These are phyloP conservation scores for Aspidiotus rigidus DNA, from an alignment of 2,888 invertebrate genomes.

Conservation along the genomic window DNA sequence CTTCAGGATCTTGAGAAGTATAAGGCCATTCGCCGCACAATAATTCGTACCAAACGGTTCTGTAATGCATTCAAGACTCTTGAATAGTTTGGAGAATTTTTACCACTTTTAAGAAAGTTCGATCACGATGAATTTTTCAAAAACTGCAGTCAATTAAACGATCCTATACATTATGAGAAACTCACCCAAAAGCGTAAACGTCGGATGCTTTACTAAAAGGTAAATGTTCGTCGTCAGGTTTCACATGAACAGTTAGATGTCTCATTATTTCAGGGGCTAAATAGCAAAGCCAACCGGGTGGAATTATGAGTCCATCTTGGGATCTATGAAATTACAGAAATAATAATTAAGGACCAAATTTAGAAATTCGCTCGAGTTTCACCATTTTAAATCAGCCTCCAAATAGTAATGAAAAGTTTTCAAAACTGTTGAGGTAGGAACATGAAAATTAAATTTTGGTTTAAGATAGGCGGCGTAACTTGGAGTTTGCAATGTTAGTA, in stretches of 20 bases:
- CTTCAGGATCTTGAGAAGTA: constrained; percentile 84
- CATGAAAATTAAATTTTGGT: too few relatives aligned
- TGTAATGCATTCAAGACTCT: constrained; percentile 42
- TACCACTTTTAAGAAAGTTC: background rate
- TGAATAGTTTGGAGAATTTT: background rate
- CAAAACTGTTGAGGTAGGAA: too few relatives aligned
- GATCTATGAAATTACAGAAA: constrained; percentile 43
- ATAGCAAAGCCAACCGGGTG: constrained; percentile 97
- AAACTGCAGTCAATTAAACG: background rate
- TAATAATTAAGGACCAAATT: constrained; percentile 1
- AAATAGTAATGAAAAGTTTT: too few relatives aligned
- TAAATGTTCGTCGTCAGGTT: constrained; percentile 70
- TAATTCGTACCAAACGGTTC: constrained; percentile 97
- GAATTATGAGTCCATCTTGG: constrained; percentile 78
- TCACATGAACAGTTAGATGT: constrained; percentile 64
- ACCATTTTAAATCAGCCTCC: too few relatives aligned
- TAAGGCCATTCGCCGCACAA: constrained; percentile 95
- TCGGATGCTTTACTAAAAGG: constrained; percentile 90
- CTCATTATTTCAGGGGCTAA: constrained; percentile 92
- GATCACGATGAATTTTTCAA: background rate
- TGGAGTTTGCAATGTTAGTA: too few relatives aligned
- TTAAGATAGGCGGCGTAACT: too few relatives aligned
- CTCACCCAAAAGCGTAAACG: constrained; percentile 93
- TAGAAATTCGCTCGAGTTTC: too few relatives aligned
- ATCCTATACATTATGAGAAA: constrained; percentile 35